phyloP scores from a whole-genome alignment of 2,888 invertebrate genomes.

The Herminia tarsipennalis region DNA sequence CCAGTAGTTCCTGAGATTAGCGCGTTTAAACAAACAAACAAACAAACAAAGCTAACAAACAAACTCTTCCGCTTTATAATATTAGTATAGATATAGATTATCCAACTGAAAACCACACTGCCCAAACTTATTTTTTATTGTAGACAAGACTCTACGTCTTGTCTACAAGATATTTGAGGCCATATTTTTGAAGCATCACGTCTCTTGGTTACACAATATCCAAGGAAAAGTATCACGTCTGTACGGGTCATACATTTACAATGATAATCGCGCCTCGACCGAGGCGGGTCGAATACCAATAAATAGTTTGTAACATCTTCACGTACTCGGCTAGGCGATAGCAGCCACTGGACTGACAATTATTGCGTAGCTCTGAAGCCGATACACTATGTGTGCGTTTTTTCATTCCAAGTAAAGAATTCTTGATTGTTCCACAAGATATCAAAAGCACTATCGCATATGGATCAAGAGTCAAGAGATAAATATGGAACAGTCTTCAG shows the following conservation, averaged over 20 bases:
- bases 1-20: too few relatives aligned
- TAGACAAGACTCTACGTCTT: too few relatives aligned
- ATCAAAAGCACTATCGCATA: constrained; percentile 1
- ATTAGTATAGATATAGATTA: too few relatives aligned
- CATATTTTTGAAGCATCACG: not conserved
- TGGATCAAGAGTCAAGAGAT: not conserved
- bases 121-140: too few relatives aligned
- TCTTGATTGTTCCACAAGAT: constrained; percentile 9
- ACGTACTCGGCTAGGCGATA: constrained; percentile 55
- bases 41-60: too few relatives aligned
- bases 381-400: constrained; percentile 7
- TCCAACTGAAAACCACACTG: too few relatives aligned
- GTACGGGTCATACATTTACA: constrained; percentile 45
- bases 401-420: constrained; percentile 13
- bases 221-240: constrained; percentile 46
- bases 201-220: constrained; percentile 4
- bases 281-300: constrained; percentile 61
- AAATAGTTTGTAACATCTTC: constrained; percentile 58
- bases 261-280: constrained; percentile 51
- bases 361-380: constrained; percentile 16
- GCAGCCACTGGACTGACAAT: constrained; percentile 35
- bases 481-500: not conserved
- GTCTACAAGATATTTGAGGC: not conserved
- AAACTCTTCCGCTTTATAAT: too few relatives aligned
- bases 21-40: too few relatives aligned